Conservation (phyloP, 2,797 vertebrate species). For the Nyctalus aviator region DNA sequence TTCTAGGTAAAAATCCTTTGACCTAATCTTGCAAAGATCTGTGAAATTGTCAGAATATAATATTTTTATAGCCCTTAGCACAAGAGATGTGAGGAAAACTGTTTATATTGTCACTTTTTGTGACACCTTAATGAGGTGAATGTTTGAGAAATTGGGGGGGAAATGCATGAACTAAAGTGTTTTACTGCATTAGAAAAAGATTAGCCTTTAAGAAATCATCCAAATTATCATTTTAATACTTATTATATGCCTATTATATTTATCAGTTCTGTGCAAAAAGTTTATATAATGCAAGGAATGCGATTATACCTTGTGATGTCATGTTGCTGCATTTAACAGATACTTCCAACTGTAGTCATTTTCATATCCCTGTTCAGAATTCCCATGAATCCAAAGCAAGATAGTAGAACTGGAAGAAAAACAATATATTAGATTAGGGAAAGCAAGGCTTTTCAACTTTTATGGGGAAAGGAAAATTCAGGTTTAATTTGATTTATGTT, state of each 20-base stretch:
- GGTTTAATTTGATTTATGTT: slow-evolving; percentile 57
- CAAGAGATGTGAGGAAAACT: slow-evolving; percentile 60
- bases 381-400: slow-evolving; percentile 45
- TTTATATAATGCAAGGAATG: slow-evolving; percentile 66
- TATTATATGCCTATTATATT: slow-evolving; percentile 72
- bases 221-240: slow-evolving; percentile 77
- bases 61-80: slow-evolving; percentile 71
- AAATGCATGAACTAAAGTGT: slow-evolving; percentile 60
- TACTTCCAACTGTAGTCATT: slow-evolving; percentile 71
- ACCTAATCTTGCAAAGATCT: slow-evolving; percentile 51
- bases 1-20: slow-evolving; percentile 53
- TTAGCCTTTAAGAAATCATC: slow-evolving; percentile 51
- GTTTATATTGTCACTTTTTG: slow-evolving; percentile 77
- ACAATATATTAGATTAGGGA: slow-evolving; percentile 50
- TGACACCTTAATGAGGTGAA: slow-evolving; percentile 75
- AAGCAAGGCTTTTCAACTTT: slow-evolving; percentile 61
- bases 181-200: slow-evolving; percentile 75
- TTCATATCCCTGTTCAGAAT: slow-evolving; percentile 58
- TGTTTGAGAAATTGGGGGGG: slow-evolving; percentile 78
- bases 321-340: slow-evolving; percentile 74
- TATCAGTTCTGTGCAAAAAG: slow-evolving; percentile 64
- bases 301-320: slow-evolving; percentile 77
- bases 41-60: slow-evolving; percentile 49
- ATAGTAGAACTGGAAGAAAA: slow-evolving; percentile 67
- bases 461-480: slow-evolving; percentile 51